Base-by-base conservation (phyloP, 2,113 vertebrate genomes). In the Callionymus lyra region DNA sequence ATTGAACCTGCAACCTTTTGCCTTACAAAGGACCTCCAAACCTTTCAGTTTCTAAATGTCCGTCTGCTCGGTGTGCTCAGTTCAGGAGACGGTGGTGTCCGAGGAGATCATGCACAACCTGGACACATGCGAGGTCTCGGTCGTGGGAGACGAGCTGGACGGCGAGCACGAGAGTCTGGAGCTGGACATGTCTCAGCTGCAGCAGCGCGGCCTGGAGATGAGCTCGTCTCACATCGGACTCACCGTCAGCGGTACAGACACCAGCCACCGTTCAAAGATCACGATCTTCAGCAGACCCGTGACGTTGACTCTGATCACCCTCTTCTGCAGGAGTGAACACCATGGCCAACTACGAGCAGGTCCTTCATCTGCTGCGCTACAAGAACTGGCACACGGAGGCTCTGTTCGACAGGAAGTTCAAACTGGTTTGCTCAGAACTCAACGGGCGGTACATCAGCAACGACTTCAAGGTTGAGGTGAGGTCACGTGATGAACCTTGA, bases 61-160 rank as follows among this genome's bases (percentile, higher is more conserved):
- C n/a, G 16, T n/a, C n/a, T n/a, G n/a, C n/a, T n/a, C n/a, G n/a
- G n/a, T n/a, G n/a, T n/a, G n/a, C 67, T 43, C 61, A 99, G 95
- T 97, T 12, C 94, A 99, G 90, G 95, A 99, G 52, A 91, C 93
- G 0, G 82, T 99, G 69, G 93, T 99, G 34, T 97, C 95, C 0
- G 95, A 99, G 59, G 95, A 99, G 83, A 94, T 97, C 47, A 92
- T 97, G 89, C 95, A 99, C 18, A 95, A 98, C 80, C 80, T 98
- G 83, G 95, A 99, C 59, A 89, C 86, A 0, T 99, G 95, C 32
- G 93, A 97, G 72, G 87, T 99, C 65, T 84, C 79, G 0, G 93
- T 89, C 54, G 73, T 92, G 8, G 94, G 92, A 15, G 91, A 98
- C 9, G 92, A 94, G 3, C 84, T 99, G 49, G 89, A 91, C 21